Evolutionary conservation across 2,113 vertebrate species (phyloP), one percentile per base, ranked within the genome.

Genomic region (Eleginops maclovinus): DNA sequence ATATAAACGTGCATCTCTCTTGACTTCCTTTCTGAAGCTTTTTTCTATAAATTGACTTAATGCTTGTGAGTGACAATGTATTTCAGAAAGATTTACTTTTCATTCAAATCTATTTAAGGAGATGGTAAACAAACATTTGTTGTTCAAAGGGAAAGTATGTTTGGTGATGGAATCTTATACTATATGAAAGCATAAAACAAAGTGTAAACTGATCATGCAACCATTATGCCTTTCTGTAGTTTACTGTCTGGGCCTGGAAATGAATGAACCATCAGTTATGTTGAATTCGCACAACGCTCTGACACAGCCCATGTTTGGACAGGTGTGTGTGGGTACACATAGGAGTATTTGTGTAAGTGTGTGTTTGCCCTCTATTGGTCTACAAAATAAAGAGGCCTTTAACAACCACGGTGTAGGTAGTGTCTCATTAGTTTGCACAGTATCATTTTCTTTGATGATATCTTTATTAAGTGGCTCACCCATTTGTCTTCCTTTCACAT

Each of bases 261-360:
- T 88, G 13, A 89, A 85, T 81, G 78, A 79, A 65, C 83, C 61
- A 92, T 93, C 89, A 71, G 50, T 92, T 88, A 87, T 46, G 65
- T 66, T 65, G 65, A 68, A 59, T 84, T 73, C 51, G 82, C 62
- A 65, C 83, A 82, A 60, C 2, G 12, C 70, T 73, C 75, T 73
- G 60, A 87, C 79, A 83, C 60, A 40, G 74, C 51, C 77, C 41
- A 16, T 95, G 90, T 95, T 95, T 94, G 89, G 84, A 90, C 93
- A 94, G 93, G 93, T 93, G 91, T 81, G 61, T 82, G 72, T 77
- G 76, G 59, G 47, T 68, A 79, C 75, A 69, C 64, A 65, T 43
- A 31, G 63, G 36, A 70, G 22, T 24, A 43, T 82, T 16, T 49
- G 26, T 76, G 50, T 60, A 69, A 60, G 41, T 65, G 22, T 72